phyloP scores from a whole-genome alignment of 2,797 vertebrate genomes.

The Bradypodion pumilum region DNA sequence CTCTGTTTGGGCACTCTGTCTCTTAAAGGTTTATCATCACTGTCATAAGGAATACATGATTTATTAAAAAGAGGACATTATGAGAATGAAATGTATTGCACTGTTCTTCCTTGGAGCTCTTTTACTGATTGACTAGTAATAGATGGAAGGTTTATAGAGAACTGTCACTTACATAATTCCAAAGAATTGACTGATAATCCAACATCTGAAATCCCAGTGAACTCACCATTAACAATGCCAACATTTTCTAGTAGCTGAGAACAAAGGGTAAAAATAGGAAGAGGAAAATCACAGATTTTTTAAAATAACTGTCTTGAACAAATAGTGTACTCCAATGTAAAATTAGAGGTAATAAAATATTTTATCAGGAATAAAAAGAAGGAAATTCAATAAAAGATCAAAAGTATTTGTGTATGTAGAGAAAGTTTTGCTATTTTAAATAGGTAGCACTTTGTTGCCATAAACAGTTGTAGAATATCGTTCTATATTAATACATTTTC shows the following conservation, averaged over 20 bases:
- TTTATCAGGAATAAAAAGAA: too few species aligned
- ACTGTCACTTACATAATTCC: neutral
- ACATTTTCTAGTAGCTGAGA: neutral
- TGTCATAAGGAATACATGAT: neutral
- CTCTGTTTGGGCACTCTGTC: too few species aligned
- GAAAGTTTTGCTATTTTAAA: neutral
- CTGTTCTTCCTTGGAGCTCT: constrained; percentile 34
- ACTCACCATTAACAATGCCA: neutral
- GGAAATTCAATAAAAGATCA: too few species aligned
- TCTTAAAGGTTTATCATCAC: neutral
- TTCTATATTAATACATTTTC: neutral
- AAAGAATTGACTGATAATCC: constrained; percentile 39
- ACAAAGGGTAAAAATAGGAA: neutral
- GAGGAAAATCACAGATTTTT: neutral
- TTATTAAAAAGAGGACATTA: constrained; percentile 45
- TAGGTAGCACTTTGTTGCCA: neutral
- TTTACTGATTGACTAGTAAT: constrained; percentile 18
- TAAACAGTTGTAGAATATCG: neutral
- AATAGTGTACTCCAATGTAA: too few species aligned
- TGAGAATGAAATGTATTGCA: constrained; percentile 39
- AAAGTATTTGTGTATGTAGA: too few species aligned
- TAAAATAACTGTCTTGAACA: too few species aligned
- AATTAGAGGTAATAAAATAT: too few species aligned
- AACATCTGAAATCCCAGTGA: constrained; percentile 26
- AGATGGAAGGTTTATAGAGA: neutral